phyloP scores from a whole-genome alignment of 2,113 vertebrate genomes.

The Malurus melanocephalus region DNA sequence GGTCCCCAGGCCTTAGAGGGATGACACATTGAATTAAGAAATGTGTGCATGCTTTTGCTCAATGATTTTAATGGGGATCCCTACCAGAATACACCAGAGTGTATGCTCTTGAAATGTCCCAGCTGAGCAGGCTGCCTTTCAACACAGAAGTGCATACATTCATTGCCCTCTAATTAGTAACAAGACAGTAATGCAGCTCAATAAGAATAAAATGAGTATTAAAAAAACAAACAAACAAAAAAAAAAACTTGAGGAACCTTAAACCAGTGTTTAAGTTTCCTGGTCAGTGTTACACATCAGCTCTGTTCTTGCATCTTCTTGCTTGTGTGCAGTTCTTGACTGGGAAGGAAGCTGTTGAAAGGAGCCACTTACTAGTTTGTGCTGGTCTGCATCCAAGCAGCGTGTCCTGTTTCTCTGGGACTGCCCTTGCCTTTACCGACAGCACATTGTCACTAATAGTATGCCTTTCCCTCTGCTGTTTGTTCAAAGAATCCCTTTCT shows the following conservation, averaged over 20 bases:
- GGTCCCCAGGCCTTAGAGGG: conserved; percentile 25
- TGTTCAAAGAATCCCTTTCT: neutral
- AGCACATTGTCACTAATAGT: neutral
- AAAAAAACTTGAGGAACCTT: neutral
- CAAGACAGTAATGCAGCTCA: neutral
- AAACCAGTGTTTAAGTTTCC: neutral
- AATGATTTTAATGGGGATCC: conserved; percentile 40
- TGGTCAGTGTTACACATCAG: neutral
- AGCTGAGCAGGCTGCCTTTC: neutral
- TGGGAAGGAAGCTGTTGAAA: neutral
- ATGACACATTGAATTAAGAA: conserved; percentile 49
- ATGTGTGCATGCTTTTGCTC: neutral
- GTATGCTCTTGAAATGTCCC: neutral
- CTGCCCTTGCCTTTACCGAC: neutral
- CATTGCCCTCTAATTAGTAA: neutral
- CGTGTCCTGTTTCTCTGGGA: neutral
- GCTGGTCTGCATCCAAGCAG: neutral
- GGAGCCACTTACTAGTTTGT: neutral
- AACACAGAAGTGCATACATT: neutral
- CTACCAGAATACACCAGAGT: neutral
- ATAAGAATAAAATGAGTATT: neutral
- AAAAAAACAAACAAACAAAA: neutral
- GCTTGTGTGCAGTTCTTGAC: neutral
- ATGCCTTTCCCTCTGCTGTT: neutral
- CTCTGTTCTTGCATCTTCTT: neutral